Percentiles rank a stretch among this genome's conserved stretches.
Conservation (phyloP, 1,140 invertebrate species). For the Maniola jurtina region DNA sequence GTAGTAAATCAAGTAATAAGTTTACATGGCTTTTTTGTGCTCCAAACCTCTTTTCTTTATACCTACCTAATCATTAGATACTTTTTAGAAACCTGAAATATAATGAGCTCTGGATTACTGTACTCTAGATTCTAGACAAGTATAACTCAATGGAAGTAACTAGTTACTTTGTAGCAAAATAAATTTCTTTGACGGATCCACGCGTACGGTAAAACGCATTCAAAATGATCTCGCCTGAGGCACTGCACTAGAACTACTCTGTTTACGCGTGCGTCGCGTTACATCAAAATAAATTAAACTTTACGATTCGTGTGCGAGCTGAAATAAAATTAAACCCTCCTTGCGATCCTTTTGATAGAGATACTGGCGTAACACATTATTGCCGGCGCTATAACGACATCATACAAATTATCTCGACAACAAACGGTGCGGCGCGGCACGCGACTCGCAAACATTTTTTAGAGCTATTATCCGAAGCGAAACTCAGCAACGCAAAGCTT, state of each 20-base stretch:
- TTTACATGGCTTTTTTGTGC: too few species aligned
- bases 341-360: slow-evolving; percentile 43
- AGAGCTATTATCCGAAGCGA: slow-evolving; percentile 59
- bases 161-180: neutral
- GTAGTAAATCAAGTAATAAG: too few species aligned
- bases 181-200: neutral
- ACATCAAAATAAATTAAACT: slow-evolving; percentile 36
- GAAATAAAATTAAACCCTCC: slow-evolving; percentile 42
- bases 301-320: slow-evolving; percentile 31
- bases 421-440: slow-evolving; percentile 48
- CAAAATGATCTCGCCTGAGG: neutral
- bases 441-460: slow-evolving; percentile 57
- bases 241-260: neutral
- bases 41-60: too few species aligned
- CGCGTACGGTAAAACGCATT: neutral
- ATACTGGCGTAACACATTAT: slow-evolving; percentile 47
- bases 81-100: too few species aligned
- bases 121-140: neutral
- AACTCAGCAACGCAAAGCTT: slow-evolving; percentile 59
- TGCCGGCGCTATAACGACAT: slow-evolving; percentile 36
- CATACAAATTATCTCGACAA: slow-evolving; percentile 56
- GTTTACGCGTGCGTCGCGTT: slow-evolving; percentile 22
- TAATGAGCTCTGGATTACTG: too few species aligned
- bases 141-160: neutral
- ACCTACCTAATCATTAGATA: too few species aligned